Base-by-base conservation (phyloP, 2,113 vertebrate genomes). In the Oryzias javanicus region DNA sequence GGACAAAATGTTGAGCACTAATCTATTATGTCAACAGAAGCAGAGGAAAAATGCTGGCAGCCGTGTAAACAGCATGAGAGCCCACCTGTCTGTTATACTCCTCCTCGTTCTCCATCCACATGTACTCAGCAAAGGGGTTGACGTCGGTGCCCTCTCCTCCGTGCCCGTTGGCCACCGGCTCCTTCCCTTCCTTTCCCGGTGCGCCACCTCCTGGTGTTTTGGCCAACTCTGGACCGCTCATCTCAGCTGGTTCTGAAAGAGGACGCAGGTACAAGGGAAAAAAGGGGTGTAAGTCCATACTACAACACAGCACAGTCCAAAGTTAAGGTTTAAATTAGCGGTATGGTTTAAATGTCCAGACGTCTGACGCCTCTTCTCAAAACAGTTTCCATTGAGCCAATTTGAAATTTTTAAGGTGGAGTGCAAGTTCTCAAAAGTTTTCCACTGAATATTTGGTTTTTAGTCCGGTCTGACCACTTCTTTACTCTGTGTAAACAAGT, bases 81-180 rank as follows among this genome's bases (percentile, higher is more conserved):
- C 35, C 35, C 35, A 96, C 96, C 94, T 98, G 95, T 66, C 94
- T 93, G 88, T 98, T 92, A 81, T 98, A 98, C 66, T 97, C 97
- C 46, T 98, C 96, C 69, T 98, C 96, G 0, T 98, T 96, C 89
- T 98, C 97, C 97, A 98, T 99, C 97, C 97, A 99, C 97, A 98
- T 96, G 88, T 97, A 99, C 79, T 99, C 97, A 0, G 95, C 96
- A 1, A 99, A 99, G 6, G 97, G 97, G 64, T 96, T 93, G 78
- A 77, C 88, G 3, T 97, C 95, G 25, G 92, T 92, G 49, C 72
- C 66, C 57, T 90, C 89, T 67, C 96, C 95, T 51, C 92, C 90
- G 0, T 94, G 95, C 19, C 94, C 95, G 2, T 92, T 96, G 76
- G 93, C 89, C 0, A 84, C 94, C 0, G 92, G 92, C 42, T 96